These are phyloP conservation scores for Chrysodeixis includens DNA, from an alignment of 2,888 invertebrate genomes.

Conservation along the genomic window DNA sequence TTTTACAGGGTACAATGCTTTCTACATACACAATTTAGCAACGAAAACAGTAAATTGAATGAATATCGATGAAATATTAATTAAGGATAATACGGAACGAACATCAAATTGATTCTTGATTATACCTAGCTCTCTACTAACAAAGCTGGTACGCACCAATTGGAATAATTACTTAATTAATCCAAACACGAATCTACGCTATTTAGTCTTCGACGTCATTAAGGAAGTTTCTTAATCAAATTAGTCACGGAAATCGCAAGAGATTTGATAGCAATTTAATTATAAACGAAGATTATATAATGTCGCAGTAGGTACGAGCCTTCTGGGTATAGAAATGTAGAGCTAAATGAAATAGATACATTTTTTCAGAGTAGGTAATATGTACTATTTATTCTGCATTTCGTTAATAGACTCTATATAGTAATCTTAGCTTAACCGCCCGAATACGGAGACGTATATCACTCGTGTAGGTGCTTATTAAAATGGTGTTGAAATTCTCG, in stretches of 20 bases:
- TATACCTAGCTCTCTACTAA: neutral
- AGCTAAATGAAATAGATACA: neutral
- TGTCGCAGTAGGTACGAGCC: neutral
- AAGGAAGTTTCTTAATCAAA: constrained; percentile 5
- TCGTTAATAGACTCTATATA: too few relatives aligned
- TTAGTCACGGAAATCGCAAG: constrained; percentile 7
- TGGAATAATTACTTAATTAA: constrained; percentile 6
- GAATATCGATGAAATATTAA: neutral
- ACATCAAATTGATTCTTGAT: neutral
- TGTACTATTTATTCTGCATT: too few relatives aligned
- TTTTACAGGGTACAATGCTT: too few relatives aligned
- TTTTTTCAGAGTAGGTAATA: neutral
- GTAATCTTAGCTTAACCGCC: too few relatives aligned
- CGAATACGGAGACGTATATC: too few relatives aligned
- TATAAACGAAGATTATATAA: neutral
- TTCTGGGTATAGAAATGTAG: neutral
- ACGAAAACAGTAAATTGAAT: too few relatives aligned
- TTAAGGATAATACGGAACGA: neutral
- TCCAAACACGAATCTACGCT: constrained; percentile 16
- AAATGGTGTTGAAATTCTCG: too few relatives aligned
- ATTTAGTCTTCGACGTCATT: constrained; percentile 9
- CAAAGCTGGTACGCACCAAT: neutral
- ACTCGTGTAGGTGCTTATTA: too few relatives aligned
- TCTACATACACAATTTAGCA: too few relatives aligned
- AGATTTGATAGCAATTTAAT: constrained; percentile 7